Evolutionary conservation across 2,888 invertebrate genomes (phyloP).

Genomic region (Hedychridium roseum): DNA sequence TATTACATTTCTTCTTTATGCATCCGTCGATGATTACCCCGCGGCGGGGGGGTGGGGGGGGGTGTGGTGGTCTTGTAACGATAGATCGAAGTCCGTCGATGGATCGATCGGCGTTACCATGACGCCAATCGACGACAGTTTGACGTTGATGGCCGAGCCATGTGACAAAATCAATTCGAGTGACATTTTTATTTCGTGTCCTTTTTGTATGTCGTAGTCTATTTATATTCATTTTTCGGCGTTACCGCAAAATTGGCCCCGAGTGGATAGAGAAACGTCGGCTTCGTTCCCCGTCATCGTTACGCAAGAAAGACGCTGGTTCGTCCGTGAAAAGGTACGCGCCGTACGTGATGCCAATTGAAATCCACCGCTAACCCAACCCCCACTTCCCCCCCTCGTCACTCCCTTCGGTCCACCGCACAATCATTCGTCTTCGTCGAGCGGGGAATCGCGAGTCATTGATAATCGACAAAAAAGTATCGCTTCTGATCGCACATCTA

Average conservation of each 20-base stretch:
- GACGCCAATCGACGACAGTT: slow-evolving; percentile 26
- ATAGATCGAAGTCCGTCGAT: no score
- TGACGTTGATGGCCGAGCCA: slow-evolving; percentile 45
- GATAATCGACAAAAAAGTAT: slow-evolving; percentile 31
- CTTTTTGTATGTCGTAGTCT: slow-evolving; percentile 42
- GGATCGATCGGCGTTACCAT: slow-evolving; percentile 47
- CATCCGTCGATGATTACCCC: no score
- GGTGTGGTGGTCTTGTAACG: no score
- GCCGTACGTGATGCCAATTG: slow-evolving; percentile 39
- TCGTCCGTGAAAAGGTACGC: slow-evolving; percentile 36
- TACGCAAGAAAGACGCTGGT: slow-evolving; percentile 13
- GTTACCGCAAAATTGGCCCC: slow-evolving; percentile 37
- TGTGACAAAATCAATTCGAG: slow-evolving; percentile 57
- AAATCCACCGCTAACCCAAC: slow-evolving; percentile 29
- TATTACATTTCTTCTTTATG: no score
- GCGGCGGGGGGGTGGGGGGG: no score
- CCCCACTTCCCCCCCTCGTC: no score
- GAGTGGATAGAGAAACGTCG: slow-evolving; percentile 19
- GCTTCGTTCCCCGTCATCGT: slow-evolving; percentile 9
- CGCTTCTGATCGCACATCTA: no score
- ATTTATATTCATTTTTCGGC: slow-evolving; percentile 19
- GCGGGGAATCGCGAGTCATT: slow-evolving; percentile 26
- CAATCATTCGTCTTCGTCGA: slow-evolving; percentile 38
- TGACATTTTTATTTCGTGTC: slow-evolving; percentile 49
- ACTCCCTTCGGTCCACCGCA: no score